Evolutionary conservation across 2,888 invertebrate species (phyloP), one percentile per base, ranked within the genome.

Genomic region (Macrosoma leucophasiata): DNA sequence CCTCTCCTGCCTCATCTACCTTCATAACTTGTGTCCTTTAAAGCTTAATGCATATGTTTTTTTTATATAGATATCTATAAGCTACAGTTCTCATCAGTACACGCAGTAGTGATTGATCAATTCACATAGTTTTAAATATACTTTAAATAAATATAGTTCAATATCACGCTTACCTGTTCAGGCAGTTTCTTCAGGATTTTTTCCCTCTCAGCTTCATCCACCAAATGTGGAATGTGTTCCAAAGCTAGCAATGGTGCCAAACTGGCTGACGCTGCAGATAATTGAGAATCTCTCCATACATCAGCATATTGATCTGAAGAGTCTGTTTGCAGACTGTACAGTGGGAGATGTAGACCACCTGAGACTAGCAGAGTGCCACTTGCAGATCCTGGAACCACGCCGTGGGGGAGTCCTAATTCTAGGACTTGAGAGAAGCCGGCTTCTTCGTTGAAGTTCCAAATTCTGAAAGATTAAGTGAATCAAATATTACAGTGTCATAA

Each of bases 371-470:
- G 73, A 1, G 86, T 84, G 0, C 90, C 90, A 39, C 85, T 84
- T 32, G 89, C 89, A 0, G 89, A 88, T 0, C 89, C 89, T 1
- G 90, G 89, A 0, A 90, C 88, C 1, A 89, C 87, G 2, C 88
- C 88, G 31, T 85, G 86, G 1, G 89, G 89, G 1, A 89, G 78
- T 41, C 88, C 88, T 1, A 90, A 74, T 52, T 89, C 89, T 0
- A 90, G 65, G 0, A 90, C 89, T 79, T 90, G 89, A 0, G 89
- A 89, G 58, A 89, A 90, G 1, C 90, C 90, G 0, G 89, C 88
- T 63, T 90, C 89, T 57, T 90, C 89, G 54, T 90, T 90, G 71
- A 89, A 89, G 58, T 89, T 89, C 89, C 89, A 90, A 39, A 90
- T 86, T 55, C 90, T 89, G 69, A 24, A 77, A 70, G n/a, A 9